Conservation (phyloP, 2,113 vertebrate species). For the Forbesichthys agassizii region DNA sequence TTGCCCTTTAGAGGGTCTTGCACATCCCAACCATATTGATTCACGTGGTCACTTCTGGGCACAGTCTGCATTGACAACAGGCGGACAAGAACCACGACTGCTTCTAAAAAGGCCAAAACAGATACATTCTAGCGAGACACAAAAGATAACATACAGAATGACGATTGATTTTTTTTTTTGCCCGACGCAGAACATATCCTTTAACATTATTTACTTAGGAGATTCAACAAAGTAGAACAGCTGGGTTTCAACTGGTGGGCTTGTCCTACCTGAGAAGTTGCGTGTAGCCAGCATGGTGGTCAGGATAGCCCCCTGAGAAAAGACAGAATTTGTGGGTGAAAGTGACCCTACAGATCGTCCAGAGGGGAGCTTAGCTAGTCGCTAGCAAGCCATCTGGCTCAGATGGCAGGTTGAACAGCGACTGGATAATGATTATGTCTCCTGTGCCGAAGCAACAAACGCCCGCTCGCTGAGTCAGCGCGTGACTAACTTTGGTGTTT, state of each 20-base stretch:
- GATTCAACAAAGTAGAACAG: not conserved
- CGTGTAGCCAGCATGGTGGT: conserved; percentile 98
- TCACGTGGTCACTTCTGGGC: not conserved
- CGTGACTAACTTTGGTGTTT: too few relatives aligned
- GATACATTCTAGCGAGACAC: not conserved
- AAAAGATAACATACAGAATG: not conserved
- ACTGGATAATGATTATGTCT: too few relatives aligned
- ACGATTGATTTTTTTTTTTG: too few relatives aligned
- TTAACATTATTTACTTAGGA: too few relatives aligned
- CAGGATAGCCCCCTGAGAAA: conserved; percentile 87
- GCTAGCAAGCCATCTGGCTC: too few relatives aligned
- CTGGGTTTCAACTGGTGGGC: not conserved
- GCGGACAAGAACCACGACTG: not conserved
- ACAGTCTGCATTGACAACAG: not conserved
- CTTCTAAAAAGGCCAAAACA: conserved; percentile 30
- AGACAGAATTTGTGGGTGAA: conserved; percentile 22
- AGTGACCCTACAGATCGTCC: not conserved
- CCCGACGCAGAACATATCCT: too few relatives aligned
- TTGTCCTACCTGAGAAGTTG: conserved; percentile 93
- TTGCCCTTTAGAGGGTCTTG: conserved; percentile 34
- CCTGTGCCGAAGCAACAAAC: too few relatives aligned
- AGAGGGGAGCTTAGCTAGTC: not conserved
- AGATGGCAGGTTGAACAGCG: too few relatives aligned
- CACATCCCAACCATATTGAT: conserved; percentile 17
- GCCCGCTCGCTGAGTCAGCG: too few relatives aligned